Evolutionary conservation across 1,140 invertebrate species (phyloP), one percentile per base, ranked within the genome.

Genomic region (Bombus fervidus): DNA sequence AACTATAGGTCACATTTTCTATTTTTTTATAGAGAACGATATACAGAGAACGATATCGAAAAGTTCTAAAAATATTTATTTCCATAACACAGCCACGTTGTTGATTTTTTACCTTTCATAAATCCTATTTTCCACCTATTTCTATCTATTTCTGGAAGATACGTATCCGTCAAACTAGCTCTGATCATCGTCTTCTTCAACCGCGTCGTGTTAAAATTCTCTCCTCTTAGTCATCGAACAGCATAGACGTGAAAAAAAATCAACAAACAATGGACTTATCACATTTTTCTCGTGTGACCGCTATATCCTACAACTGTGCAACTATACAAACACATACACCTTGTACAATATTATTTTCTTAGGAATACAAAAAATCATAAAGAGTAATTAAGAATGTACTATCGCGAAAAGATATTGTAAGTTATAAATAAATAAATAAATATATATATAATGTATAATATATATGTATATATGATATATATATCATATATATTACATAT

Each of bases 341-440:
- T 81, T 79, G 87, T 77, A 80, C 73, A 25, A 84, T 68, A 77
- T 34, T 82, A 66, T 77, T 59, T 71, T 25, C 64, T 53, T 80
- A 80, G 64, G 31, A 31, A 22, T 59, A 74, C 25, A 53, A 18
- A 34, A 28, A 37, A 72, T 62, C 62, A 34, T 80, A 62, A 73
- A 39, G 64, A 78, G 41, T 81, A 81, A 82, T 86, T 77, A 86
- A 88, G 64, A 81, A 34, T 71, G 84, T 75, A 87, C 79, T 87
- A 83, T 75, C 81, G 31, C 64, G 81, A 71, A 73, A 80, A 47
- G 74, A 78, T 76, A 72, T 47, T 53, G 59, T 79, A 79, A 68
- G 39, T 82, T 66, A 66, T 66, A 31, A 31, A 66, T 66, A 53
- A 31, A 66, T 66, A 31, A 31, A 66, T 66, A 53, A 31, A 31